Evolutionary conservation across 2,888 invertebrate genomes (phyloP).

Genomic region (Cistogaster globosa): DNA sequence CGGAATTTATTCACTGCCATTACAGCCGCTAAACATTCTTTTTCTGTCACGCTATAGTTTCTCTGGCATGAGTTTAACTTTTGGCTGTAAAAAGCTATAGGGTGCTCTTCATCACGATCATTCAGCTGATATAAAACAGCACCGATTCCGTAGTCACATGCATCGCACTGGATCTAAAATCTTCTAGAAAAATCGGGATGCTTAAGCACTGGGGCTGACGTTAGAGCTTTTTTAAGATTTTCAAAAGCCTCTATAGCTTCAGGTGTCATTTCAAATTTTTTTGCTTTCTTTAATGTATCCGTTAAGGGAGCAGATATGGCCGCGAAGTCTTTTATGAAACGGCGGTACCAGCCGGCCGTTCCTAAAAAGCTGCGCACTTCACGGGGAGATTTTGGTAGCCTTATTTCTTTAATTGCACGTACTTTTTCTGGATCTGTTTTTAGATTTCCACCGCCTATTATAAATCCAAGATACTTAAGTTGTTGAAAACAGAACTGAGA

Average conservation of each 20-base stretch:
- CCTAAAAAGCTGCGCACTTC: conserved; percentile 54
- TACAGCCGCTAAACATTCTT: not conserved
- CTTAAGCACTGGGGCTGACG: conserved; percentile 31
- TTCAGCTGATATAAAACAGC: too few species aligned
- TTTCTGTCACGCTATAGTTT: not conserved
- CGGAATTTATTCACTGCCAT: not conserved
- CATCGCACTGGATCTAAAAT: too few species aligned
- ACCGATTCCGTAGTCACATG: too few species aligned
- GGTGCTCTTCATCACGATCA: too few species aligned
- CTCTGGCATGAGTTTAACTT: not conserved
- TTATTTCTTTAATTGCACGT: conserved; percentile 9
- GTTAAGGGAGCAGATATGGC: conserved; percentile 1
- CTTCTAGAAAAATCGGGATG: not conserved
- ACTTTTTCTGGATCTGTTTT: conserved; percentile 49
- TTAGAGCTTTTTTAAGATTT: conserved; percentile 28
- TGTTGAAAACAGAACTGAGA: conserved; percentile 61
- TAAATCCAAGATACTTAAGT: conserved; percentile 41
- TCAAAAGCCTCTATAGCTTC: conserved; percentile 15
- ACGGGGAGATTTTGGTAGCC: not conserved
- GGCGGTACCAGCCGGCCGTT: conserved; percentile 53
- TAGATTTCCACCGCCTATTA: conserved; percentile 46
- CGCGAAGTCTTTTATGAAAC: not conserved
- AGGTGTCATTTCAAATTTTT: conserved; percentile 13
- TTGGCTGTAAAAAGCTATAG: not conserved
- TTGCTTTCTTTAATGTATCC: conserved; percentile 31